phyloP scores from a whole-genome alignment of 2,888 invertebrate genomes.

The Tachystola acroxantha region DNA sequence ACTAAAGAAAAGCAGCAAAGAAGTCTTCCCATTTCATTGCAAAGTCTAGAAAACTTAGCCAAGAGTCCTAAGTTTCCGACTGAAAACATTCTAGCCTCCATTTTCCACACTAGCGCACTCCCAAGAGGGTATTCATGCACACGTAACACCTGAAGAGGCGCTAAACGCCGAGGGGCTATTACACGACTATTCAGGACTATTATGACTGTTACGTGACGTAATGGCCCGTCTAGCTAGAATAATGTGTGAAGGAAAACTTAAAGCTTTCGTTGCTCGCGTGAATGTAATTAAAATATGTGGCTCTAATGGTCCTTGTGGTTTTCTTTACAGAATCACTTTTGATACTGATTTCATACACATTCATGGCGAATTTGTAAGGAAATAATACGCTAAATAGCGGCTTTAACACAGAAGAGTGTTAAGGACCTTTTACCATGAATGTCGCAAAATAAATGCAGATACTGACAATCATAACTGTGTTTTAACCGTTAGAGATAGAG shows the following conservation, averaged over 20 bases:
- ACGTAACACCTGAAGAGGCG: conserved; percentile 28
- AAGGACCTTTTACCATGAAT: too few relatives aligned
- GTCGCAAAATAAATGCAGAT: too few relatives aligned
- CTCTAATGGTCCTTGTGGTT: too few relatives aligned
- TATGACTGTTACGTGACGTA: conserved; percentile 24
- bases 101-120: conserved; percentile 22
- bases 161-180: conserved; percentile 30
- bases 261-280: not conserved
- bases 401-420: too few relatives aligned
- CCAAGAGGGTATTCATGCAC: conserved; percentile 33
- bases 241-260: conserved; percentile 39
- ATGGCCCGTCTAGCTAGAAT: conserved; percentile 27
- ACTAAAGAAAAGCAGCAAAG: too few relatives aligned
- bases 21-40: too few relatives aligned
- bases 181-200: conserved; percentile 18
- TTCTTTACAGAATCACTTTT: too few relatives aligned
- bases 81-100: conserved; percentile 8
- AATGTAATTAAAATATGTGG: conserved; percentile 1
- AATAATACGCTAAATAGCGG: too few relatives aligned
- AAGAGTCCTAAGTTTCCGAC: not conserved
- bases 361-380: too few relatives aligned
- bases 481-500: too few relatives aligned
- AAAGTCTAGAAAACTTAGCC: not conserved
- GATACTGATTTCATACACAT: too few relatives aligned
- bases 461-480: too few relatives aligned